phyloP scores from a whole-genome alignment of 1,140 invertebrate species.

The Cydia amplana region DNA sequence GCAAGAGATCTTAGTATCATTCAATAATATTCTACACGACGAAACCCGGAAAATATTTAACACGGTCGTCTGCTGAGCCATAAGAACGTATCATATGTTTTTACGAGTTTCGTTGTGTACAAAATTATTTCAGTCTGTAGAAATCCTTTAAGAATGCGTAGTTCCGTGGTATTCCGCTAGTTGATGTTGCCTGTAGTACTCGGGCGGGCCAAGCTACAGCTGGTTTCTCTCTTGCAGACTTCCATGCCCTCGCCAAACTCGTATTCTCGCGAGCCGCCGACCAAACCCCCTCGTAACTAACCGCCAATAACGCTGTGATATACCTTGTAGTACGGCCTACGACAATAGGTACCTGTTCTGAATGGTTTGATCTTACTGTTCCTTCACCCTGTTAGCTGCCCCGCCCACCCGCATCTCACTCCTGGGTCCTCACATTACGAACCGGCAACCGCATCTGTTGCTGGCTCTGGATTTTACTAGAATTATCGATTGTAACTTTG shows the following conservation, averaged over 20 bases:
- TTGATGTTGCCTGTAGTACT: slow-evolving; percentile 29
- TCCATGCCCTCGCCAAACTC: slow-evolving; percentile 85
- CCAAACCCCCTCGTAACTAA: slow-evolving; percentile 72
- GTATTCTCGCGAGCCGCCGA: slow-evolving; percentile 83
- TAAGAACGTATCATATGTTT: neutral
- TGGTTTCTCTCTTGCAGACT: slow-evolving; percentile 84
- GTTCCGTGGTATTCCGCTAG: neutral
- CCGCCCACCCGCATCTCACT: slow-evolving; percentile 47
- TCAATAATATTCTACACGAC: neutral
- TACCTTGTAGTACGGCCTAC: slow-evolving; percentile 63
- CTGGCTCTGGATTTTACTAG: neutral
- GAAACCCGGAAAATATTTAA: neutral
- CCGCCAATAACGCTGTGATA: slow-evolving; percentile 69
- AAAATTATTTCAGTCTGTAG: neutral
- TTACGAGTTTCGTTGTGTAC: neutral
- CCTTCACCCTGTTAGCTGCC: slow-evolving; percentile 61
- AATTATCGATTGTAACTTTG: slow-evolving; percentile 39
- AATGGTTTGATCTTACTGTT: slow-evolving; percentile 77
- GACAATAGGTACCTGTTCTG: slow-evolving; percentile 68
- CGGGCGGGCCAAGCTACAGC: slow-evolving; percentile 42
- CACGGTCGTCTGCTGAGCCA: neutral
- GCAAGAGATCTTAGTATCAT: neutral
- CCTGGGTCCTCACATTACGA: slow-evolving; percentile 48
- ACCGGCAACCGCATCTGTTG: neutral
- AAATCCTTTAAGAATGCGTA: neutral